Conservation (phyloP, 1,140 invertebrate species). For the Pseudomyrmex pallidus region DNA sequence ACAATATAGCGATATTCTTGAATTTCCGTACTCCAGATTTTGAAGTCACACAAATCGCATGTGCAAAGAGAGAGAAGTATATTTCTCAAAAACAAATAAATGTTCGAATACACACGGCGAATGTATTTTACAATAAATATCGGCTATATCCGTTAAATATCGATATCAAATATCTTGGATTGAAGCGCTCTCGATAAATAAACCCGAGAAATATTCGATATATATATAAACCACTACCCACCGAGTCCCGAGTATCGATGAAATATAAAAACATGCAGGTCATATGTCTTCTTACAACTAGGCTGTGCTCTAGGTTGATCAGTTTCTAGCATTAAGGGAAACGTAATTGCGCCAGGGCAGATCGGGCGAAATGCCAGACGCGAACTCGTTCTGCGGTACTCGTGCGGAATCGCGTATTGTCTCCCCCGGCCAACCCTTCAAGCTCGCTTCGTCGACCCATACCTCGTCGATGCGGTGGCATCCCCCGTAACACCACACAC, state of each 20-base stretch:
- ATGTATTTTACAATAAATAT: slow-evolving; percentile 30
- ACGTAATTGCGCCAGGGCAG: slow-evolving; percentile 56
- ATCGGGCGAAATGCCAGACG: slow-evolving; percentile 53
- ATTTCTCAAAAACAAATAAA: slow-evolving; percentile 37
- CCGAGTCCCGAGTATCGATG: neutral
- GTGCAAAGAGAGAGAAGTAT: neutral
- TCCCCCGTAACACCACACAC: neutral
- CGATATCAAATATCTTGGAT: slow-evolving; percentile 28
- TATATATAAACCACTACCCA: neutral
- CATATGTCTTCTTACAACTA: slow-evolving; percentile 6
- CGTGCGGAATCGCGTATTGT: slow-evolving; percentile 60
- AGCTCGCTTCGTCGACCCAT: slow-evolving; percentile 48
- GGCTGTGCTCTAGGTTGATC: neutral
- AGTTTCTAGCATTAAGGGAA: slow-evolving; percentile 40
- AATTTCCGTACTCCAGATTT: too few species aligned
- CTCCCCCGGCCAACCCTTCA: slow-evolving; percentile 38
- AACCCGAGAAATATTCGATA: slow-evolving; percentile 42
- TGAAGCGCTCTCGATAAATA: slow-evolving; percentile 37
- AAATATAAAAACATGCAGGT: slow-evolving; percentile 14
- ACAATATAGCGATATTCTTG: neutral
- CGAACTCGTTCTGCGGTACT: slow-evolving; percentile 37
- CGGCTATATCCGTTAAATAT: slow-evolving; percentile 14
- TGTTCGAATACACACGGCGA: neutral
- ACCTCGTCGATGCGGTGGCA: neutral
- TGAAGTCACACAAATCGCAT: too few species aligned